Evolutionary conservation across 2,113 vertebrate species (phyloP), one percentile per base, ranked within the genome.

Genomic region (Nibea albiflora): DNA sequence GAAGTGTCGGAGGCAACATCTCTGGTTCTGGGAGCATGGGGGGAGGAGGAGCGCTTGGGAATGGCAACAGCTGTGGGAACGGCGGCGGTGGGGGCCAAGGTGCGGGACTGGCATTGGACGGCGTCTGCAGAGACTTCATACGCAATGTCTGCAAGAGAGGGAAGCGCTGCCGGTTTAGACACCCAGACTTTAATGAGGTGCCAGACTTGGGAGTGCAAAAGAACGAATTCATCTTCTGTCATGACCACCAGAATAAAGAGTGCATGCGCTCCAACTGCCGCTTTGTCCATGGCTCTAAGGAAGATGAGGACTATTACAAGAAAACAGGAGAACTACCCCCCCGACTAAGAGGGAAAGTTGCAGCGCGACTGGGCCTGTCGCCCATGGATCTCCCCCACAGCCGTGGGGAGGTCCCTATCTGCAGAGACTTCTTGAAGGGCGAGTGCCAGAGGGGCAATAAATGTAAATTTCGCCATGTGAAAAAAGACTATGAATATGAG

Each of bases 151-250:
- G 98, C 95, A 98, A 98, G 83, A 94, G 98, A 1, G 98, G 98
- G 1, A 98, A 98, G 35, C 97, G 97, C 60, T 99, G 98, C 83
- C 96, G 98, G n/a, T 99, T 97, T 70, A 96, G 95, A 0, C 98
- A 99, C 90, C 98, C 97, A 2, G 97, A 98, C 92, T 96, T 97
- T 60, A 97, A 94, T 6, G 97, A 99, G 78, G 98, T 99, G 4
- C 96, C 96, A 20, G 98, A 99, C 90, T 84, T 98, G 80, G 98
- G 98, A 1, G 97, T 98, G 68, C 96, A 98, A 88, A 99, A 98
- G 94, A 99, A 99, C 3, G 98, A 99, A 60, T 99, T 99, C 90
- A 97, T 99, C 86, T 99, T 99, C 92, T 99, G 98, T 92, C 98
- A 99, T 39, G 98, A 99, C 86, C 96, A 99, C 90, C 98, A 99